Conservation (phyloP, 2,113 vertebrate species). For the Chelonoidis abingdonii region DNA sequence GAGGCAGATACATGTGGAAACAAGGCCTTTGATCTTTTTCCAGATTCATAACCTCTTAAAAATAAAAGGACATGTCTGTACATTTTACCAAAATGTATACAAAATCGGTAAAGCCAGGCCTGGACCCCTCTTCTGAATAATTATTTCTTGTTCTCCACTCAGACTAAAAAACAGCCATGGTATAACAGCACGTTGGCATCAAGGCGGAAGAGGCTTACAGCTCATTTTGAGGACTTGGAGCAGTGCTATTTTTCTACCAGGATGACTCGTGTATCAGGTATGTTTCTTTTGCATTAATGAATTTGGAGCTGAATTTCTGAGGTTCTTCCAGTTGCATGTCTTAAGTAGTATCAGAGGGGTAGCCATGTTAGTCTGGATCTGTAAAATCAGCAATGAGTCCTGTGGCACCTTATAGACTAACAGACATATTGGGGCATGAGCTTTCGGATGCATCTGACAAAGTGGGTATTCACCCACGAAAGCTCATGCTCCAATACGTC, state of each 20-base stretch:
- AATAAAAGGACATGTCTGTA: not conserved
- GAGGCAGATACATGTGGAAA: not conserved
- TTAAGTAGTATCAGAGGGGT: not conserved
- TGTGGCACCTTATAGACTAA: no score
- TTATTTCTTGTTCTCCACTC: conserved; percentile 18
- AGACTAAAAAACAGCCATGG: conserved; percentile 97
- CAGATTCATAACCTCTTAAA: not conserved
- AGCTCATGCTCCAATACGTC: no score
- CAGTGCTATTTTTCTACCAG: conserved; percentile 99
- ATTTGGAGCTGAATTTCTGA: not conserved
- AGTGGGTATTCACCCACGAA: no score
- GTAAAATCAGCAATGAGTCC: no score
- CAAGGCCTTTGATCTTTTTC: not conserved
- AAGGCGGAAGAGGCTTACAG: conserved; percentile 93
- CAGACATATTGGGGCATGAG: no score
- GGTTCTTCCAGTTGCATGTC: not conserved
- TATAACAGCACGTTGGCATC: conserved; percentile 97
- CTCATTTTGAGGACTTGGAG: conserved; percentile 98
- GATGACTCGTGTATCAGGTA: conserved; percentile 97
- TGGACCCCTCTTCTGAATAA: conserved; percentile 21
- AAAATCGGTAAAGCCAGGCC: not conserved
- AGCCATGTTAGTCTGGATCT: no score
- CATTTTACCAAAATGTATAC: not conserved
- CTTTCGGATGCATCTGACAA: no score
- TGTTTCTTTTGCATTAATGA: not conserved